A percentile compares a stretch with the other conserved stretches of the same genome.
Evolutionary conservation across 2,113 vertebrate species (phyloP).

Genomic region (Rallus limicola): DNA sequence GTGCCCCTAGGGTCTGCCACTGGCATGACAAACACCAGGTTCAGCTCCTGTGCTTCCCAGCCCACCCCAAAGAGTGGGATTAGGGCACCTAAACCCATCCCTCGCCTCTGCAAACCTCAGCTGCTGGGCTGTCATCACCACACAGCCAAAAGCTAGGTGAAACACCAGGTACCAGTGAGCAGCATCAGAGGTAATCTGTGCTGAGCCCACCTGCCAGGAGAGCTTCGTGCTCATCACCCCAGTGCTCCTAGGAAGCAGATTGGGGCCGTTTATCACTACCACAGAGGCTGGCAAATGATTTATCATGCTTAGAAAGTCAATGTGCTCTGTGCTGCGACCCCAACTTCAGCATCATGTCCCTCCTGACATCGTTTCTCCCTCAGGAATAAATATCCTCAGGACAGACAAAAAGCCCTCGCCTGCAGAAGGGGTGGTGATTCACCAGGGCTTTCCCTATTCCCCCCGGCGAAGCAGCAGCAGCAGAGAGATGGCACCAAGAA

Average conservation of each 20-base stretch:
- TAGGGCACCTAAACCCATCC: background rate
- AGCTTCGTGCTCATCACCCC: background rate
- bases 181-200: fast-evolving
- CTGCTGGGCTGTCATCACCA: fast-evolving
- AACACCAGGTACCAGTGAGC: fast-evolving
- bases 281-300: background rate
- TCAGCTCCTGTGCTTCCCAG: background rate
- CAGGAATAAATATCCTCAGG: background rate
- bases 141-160: background rate
- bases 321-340: fast-evolving
- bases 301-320: background rate
- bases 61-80: background rate
- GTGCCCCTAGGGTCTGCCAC: fast-evolving
- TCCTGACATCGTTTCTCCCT: background rate
- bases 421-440: background rate
- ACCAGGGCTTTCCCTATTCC: background rate
- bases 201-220: background rate
- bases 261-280: background rate
- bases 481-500: background rate
- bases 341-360: fast-evolving
- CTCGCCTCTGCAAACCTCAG: background rate
- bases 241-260: background rate
- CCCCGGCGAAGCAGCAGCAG: fast-evolving
- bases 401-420: background rate
- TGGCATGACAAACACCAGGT: background rate